Evolutionary conservation across 2,888 invertebrate genomes (phyloP), one percentile per base, ranked within the genome.

Genomic region (Brachycybe producta): DNA sequence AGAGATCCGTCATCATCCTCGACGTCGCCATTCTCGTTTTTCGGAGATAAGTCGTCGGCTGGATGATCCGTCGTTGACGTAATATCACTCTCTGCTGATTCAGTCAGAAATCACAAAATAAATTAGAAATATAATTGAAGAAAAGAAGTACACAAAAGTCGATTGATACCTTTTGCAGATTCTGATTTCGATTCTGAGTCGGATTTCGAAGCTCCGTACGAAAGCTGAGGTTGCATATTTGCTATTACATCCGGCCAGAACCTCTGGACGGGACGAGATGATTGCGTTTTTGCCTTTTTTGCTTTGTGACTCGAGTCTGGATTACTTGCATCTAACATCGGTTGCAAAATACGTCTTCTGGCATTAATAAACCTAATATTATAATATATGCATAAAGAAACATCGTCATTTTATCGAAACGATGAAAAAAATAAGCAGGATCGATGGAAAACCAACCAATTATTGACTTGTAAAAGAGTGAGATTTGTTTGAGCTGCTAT

Each of bases 401-500:
- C 21, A 40, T 4, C 2, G 26, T 21, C 44, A 26, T 30, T 3
- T 13, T 8, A n/a, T 4, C 19, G 4, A 4, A 7, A 40, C 2
- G 40, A 7, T 5, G 21, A 40, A 5, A 21, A 40, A 13, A 21
- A 21, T 23, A 19, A 1, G 41, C 13, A 23, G 23, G 13, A 39
- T 19, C 23, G 15, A n/a, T 23, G 5, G 13, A 39, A 11, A 27
- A 8, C 52, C 49, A 52, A 59, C 61, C 87, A 87, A 65, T 86
- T 87, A 71, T 87, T 87, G 55, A 91, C 88, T 70, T 88, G 88
- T 39, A 87, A 73, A 45, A 88, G 69, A 1, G 90, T 90, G 51
- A 92, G 75, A 61, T 88, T 80, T 30, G 91, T 91, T 67, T 90
- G 85, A 24, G 80, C 79, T 2, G 90, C 88, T 53, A 92, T 82